Conservation (phyloP, 2,888 invertebrate species). For the Calameuta filiformis region DNA sequence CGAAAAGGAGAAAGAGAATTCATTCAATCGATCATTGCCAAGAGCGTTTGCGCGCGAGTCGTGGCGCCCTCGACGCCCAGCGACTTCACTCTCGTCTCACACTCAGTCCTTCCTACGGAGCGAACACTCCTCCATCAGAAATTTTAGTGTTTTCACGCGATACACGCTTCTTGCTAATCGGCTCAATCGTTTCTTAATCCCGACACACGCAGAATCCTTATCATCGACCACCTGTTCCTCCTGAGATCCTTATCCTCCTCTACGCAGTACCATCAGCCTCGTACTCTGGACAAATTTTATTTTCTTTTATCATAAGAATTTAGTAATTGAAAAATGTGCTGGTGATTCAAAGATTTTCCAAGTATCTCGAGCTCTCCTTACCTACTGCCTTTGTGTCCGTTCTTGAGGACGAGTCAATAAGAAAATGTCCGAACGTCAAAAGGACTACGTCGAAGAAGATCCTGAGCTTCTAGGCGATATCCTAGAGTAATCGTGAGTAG, state of each 20-base stretch:
- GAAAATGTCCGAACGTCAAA: neutral
- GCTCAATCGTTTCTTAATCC: neutral
- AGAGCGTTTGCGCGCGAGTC: constrained; percentile 13
- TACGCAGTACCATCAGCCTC: neutral
- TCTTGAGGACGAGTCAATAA: neutral
- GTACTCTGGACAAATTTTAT: neutral
- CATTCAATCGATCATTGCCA: constrained; percentile 12
- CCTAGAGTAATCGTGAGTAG: constrained; percentile 25
- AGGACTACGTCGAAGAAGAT: neutral
- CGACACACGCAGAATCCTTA: neutral
- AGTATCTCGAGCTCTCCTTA: neutral
- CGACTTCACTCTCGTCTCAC: constrained; percentile 6
- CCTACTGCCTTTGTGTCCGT: neutral
- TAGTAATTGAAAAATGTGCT: neutral
- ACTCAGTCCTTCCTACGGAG: neutral
- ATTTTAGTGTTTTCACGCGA: neutral
- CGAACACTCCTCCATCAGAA: neutral
- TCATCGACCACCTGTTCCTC: neutral
- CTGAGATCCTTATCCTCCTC: neutral
- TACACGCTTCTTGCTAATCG: neutral
- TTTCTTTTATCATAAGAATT: neutral
- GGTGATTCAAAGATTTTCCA: neutral
- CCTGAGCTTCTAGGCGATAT: constrained; percentile 18
- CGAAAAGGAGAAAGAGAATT: neutral
- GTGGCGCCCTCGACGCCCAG: constrained; percentile 19